phyloP scores from a whole-genome alignment of 2,113 vertebrate species.

The Amia ocellicauda region DNA sequence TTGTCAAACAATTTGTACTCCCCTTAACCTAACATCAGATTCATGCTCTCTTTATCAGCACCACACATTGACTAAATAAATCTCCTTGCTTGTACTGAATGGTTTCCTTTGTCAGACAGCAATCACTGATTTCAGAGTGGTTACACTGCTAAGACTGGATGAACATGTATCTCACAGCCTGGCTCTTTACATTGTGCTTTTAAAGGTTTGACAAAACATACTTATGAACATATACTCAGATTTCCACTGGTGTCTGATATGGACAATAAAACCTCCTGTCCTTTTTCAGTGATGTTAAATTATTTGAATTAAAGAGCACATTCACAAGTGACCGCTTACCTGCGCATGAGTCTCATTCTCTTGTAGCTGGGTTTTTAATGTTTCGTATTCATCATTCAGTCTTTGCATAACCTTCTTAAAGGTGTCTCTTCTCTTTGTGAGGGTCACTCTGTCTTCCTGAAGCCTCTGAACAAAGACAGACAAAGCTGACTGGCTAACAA shows the following conservation, averaged over 20 bases:
- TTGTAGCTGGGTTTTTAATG: slow-evolving; percentile 73
- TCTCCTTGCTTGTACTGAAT: slow-evolving; percentile 15
- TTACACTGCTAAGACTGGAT: too few species aligned
- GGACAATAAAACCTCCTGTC: too few species aligned
- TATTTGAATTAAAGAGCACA: too few species aligned
- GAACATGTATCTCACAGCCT: too few species aligned
- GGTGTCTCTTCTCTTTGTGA: slow-evolving; percentile 62
- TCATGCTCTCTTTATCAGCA: slow-evolving; percentile 6
- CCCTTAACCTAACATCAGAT: slow-evolving; percentile 23
- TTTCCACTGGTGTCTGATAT: too few species aligned
- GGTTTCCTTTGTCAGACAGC: slow-evolving; percentile 9
- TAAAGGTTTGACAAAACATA: too few species aligned
- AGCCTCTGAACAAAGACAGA: slow-evolving; percentile 68
- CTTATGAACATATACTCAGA: too few species aligned
- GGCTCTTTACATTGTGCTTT: too few species aligned
- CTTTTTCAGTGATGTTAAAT: too few species aligned
- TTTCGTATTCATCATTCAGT: slow-evolving; percentile 68
- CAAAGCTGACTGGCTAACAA: too few species aligned
- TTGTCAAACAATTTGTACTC: background rate
- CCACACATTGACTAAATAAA: background rate
- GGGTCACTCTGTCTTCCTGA: slow-evolving; percentile 71
- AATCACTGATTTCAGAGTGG: too few species aligned
- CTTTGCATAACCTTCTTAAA: slow-evolving; percentile 76
- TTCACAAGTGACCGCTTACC: slow-evolving; percentile 69
- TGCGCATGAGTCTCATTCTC: slow-evolving; percentile 92